A percentile compares a stretch with the other conserved stretches of the same genome.
phyloP scores from a whole-genome alignment of 2,797 vertebrate genomes.

The Anabacerthia variegaticeps region DNA sequence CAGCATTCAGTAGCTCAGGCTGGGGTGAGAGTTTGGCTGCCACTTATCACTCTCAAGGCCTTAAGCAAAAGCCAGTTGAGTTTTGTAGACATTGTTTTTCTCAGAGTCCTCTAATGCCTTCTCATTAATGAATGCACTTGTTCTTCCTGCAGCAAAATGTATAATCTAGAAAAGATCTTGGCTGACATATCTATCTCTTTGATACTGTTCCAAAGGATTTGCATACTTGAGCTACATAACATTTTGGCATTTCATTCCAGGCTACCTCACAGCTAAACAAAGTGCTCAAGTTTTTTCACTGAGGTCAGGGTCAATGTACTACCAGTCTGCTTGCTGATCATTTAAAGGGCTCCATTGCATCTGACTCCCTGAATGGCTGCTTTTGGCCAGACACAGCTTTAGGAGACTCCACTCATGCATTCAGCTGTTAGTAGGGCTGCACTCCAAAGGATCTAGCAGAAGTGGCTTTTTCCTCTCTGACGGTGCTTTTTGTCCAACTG shows the following conservation, averaged over 20 bases:
- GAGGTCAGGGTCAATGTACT: not conserved
- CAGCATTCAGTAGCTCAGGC: not conserved
- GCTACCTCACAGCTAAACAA: not conserved
- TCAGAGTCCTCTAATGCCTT: not conserved
- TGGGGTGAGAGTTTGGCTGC: constrained; percentile 3
- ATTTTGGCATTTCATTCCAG: not conserved
- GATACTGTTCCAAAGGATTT: not conserved
- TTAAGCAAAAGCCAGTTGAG: not conserved
- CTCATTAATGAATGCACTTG: not conserved
- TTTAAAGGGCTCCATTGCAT: not conserved
- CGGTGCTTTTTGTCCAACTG: not conserved
- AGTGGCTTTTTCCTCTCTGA: not conserved
- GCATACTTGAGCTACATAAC: not conserved
- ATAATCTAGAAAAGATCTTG: not conserved
- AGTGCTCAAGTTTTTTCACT: not conserved
- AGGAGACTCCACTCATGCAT: not conserved
- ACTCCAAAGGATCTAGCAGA: not conserved
- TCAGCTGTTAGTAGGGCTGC: not conserved
- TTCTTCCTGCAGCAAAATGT: constrained; percentile 1
- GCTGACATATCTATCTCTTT: not conserved
- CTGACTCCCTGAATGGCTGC: not conserved
- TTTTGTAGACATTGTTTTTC: constrained; percentile 5
- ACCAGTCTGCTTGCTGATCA: not conserved
- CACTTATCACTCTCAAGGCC: not conserved
- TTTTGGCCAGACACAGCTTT: not conserved